phyloP scores from a whole-genome alignment of 92 coral and sea anemone species.

The Phenganax marumi region DNA sequence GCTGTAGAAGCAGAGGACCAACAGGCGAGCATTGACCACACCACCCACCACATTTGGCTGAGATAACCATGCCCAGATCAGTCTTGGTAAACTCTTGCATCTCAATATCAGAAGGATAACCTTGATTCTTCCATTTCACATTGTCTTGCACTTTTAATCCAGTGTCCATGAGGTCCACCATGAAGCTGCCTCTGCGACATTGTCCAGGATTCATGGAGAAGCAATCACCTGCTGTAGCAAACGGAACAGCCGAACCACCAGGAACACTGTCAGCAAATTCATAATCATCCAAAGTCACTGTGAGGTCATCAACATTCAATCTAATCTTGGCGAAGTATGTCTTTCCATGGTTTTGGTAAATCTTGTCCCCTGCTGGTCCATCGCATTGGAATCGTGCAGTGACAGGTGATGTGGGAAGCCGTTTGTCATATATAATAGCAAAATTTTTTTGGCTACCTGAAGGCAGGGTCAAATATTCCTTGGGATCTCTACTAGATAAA shows the following conservation, averaged over 20 bases:
- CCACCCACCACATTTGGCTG: conserved; percentile 97
- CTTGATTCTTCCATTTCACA: conserved; percentile 82
- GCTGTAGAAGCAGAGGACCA: conserved; percentile 69
- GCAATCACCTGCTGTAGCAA: conserved; percentile 98
- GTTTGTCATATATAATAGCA: conserved; percentile 72
- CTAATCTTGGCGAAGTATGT: conserved; percentile 75
- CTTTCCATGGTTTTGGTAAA: conserved; percentile 73
- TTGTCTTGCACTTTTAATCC: conserved; percentile 63
- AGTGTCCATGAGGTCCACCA: conserved; percentile 85
- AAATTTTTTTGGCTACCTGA: conserved; percentile 77
- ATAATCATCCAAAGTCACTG: conserved; percentile 67
- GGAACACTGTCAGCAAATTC: conserved; percentile 53
- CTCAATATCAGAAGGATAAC: conserved; percentile 70
- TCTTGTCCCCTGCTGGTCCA: conserved; percentile 62
- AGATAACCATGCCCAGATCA: conserved; percentile 58
- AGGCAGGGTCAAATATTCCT: conserved; percentile 73
- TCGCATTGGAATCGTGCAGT: conserved; percentile 82
- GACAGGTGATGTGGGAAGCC: conserved; percentile 51
- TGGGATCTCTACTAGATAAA: conserved; percentile 65
- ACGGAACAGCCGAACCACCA: conserved; percentile 65
- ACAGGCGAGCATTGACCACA: conserved; percentile 86
- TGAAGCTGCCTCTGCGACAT: conserved; percentile 83
- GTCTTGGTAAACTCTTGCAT: conserved; percentile 74
- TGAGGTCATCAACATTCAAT: conserved; percentile 66
- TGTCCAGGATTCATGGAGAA: conserved; percentile 82